Conservation (phyloP, 2,113 vertebrate genomes). For the Megatriorchis doriae region DNA sequence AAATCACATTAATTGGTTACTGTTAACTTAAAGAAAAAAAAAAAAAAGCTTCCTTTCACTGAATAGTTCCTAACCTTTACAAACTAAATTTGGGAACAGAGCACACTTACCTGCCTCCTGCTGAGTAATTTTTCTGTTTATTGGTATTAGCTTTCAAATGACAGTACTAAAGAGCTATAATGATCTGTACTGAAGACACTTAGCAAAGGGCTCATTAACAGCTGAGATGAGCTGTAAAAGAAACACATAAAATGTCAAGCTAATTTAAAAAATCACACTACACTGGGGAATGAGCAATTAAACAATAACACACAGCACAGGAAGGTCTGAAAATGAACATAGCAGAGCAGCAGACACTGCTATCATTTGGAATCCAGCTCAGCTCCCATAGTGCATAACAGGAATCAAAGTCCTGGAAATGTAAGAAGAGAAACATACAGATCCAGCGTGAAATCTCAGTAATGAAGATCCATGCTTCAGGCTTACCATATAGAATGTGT, state of each 20-base stretch:
- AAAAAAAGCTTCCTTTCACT: background rate
- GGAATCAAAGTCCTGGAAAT: background rate
- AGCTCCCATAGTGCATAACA: background rate
- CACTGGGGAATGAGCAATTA: background rate
- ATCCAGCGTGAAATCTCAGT: background rate
- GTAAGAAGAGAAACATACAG: background rate
- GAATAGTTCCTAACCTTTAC: background rate
- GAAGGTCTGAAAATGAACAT: background rate
- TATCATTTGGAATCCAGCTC: background rate
- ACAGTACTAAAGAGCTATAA: conserved; percentile 28
- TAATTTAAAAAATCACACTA: conserved; percentile 1
- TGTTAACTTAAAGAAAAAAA: background rate
- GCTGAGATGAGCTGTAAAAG: conserved; percentile 43
- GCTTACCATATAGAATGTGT: accelerated
- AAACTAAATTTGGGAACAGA: background rate
- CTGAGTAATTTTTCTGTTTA: conserved; percentile 33
- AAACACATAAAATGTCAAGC: conserved; percentile 34
- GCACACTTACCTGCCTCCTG: background rate
- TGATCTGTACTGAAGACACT: background rate
- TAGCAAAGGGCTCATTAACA: conserved; percentile 29
- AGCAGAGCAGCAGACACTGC: background rate
- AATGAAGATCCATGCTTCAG: background rate
- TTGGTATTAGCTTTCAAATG: conserved; percentile 14
- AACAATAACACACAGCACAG: background rate
- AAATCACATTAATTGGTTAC: background rate